Base-by-base conservation (phyloP, 2,888 invertebrate species). In the Pinctada fucata region DNA sequence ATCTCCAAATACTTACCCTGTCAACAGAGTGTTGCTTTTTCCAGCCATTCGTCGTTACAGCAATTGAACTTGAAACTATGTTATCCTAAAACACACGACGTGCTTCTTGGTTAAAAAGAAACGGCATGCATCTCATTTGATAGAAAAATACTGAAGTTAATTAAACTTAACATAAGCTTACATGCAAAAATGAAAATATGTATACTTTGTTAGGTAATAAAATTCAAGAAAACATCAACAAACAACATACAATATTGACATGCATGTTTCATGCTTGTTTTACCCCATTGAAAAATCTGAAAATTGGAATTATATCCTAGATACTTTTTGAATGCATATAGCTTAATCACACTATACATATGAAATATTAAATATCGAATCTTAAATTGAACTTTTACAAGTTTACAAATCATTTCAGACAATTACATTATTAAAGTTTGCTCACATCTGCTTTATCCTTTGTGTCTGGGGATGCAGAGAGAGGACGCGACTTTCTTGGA, bases 41-140 rank as follows among this genome's bases (percentile, higher is more conserved):
- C 78, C 78, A 74, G 48, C 67, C 74, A 74, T 74, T 74, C 8
- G 66, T 74, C 64, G 74, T 74, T 65, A 74, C 66, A 51, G 66
- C 31, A 50, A 66, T 64, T 47, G 72, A 64, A 47, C 66, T 65
- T 48, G 74, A 50, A 66, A 58, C 72, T 47, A 72, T 52, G 52
- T 52, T 45, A 45, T 72, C 72, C 72, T 72, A 72, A 72, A 72
- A 72, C n/a, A 52, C 52, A 31, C 10, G 52, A 31, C 16, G 47
- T 10, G 45, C 72, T 50, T 31, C 31, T 31, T 31, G 31, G 31
- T 31, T 31, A 31, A 31, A 31, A 31, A 31, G 31, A 31, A 31
- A 31, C 31, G 31, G 31, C 31, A 31, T 31, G 31, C 31, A 31
- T 31, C 31, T 31, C 31, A 31, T 31, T 31, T 31, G 31, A 31